Conservation (phyloP, 2,113 vertebrate species). For the Spea bombifrons region DNA sequence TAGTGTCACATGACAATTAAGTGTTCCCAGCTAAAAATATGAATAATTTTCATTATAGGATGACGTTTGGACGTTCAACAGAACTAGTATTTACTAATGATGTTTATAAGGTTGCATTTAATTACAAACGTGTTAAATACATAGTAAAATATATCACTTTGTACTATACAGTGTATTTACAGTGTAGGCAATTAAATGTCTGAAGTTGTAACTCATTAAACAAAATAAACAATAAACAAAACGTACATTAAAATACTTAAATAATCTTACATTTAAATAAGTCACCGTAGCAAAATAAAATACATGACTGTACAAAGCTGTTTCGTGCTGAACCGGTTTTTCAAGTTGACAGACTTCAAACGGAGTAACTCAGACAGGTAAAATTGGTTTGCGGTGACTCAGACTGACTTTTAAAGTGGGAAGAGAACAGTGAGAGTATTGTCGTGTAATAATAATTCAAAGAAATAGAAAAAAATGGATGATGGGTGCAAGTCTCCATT, state of each 20-base stretch:
- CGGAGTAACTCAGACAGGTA: constrained; percentile 1
- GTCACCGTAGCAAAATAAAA: background rate
- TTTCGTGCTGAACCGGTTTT: constrained; percentile 27
- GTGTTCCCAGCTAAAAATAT: too few relatives aligned
- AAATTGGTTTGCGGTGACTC: constrained; percentile 22
- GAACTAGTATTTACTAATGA: too few relatives aligned
- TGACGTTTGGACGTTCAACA: too few relatives aligned
- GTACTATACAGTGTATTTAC: too few relatives aligned
- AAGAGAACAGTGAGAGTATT: constrained; percentile 30
- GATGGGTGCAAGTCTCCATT: constrained; percentile 31
- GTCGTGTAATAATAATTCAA: constrained; percentile 34
- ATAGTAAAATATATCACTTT: too few relatives aligned
- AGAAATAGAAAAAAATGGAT: constrained; percentile 19
- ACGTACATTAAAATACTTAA: background rate
- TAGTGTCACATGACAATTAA: too few relatives aligned
- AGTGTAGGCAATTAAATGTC: background rate
- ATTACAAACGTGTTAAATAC: too few relatives aligned
- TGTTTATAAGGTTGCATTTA: too few relatives aligned
- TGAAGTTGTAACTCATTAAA: background rate
- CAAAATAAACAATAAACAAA: background rate
- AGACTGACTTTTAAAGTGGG: constrained; percentile 2
- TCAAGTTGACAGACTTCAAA: constrained; percentile 6
- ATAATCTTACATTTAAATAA: background rate
- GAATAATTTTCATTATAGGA: too few relatives aligned
- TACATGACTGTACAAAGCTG: constrained; percentile 8